Base-by-base conservation (phyloP, 2,113 vertebrate genomes). In the Anoplopoma fimbria region DNA sequence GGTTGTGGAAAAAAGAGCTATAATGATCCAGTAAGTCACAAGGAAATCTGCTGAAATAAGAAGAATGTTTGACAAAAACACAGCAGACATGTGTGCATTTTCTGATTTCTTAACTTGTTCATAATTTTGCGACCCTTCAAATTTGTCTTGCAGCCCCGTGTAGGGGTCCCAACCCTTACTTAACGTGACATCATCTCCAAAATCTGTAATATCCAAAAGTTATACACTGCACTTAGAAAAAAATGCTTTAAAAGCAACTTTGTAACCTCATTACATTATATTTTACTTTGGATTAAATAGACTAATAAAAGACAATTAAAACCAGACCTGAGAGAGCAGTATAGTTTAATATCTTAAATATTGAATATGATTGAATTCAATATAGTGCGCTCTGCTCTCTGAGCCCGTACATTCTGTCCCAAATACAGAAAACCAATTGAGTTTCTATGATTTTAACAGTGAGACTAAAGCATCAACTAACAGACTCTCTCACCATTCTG, bases 401-500 rank as follows among this genome's bases (percentile, higher is more conserved):
- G 31, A 9, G 33, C 21, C 29, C n/a, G 40, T 14, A 53, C 29
- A 27, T 25, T 68, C 40, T 27, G 27, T 58, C 40, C 34, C 74
- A 9, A 1, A n/a, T 36, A 27, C 25, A 19, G 63, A 68, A 88
- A 90, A 81, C 36, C 23, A 65, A 63, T 47, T 64, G 13, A 47
- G 19, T 40, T 78, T 73, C 53, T 33, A 23, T 31, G 17, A 51
- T 31, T 80, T 75, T 21, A 61, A 55, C 51, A 71, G 61, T 4
- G 33, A 75, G 57, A 61, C 40, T 38, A 42, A 81, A 85, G 79
- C 31, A 27, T 55, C 38, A 75, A 57, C 65, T 82, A 85, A 71
- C 70, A 64, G 69, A 81, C 68, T 58, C 31, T 36, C 60, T 25
- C 55, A 36, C 38, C 27, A 31, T 82, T 87, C 55, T 87, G 83